phyloP scores from a whole-genome alignment of 2,113 vertebrate genomes.

The Tichodroma muraria region DNA sequence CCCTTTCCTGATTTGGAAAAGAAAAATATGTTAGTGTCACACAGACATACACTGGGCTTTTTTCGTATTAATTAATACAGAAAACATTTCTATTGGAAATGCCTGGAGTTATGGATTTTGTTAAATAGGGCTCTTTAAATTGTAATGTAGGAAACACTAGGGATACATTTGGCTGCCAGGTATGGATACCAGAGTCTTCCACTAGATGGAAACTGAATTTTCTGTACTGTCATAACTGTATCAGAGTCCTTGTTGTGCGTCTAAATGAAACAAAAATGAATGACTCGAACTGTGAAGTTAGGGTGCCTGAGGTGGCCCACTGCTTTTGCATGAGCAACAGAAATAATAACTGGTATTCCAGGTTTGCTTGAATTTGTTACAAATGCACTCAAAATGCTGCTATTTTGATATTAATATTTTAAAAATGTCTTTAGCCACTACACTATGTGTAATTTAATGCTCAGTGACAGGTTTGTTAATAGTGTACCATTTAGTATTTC shows the following conservation, averaged over 20 bases:
- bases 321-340: neutral
- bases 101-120: neutral
- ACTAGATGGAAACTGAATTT: neutral
- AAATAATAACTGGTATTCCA: neutral
- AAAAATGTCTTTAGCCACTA: neutral
- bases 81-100: neutral
- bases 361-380: neutral
- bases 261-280: neutral
- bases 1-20: neutral
- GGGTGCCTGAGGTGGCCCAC: neutral
- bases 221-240: neutral
- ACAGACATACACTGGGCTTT: rapidly evolving
- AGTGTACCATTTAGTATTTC: neutral
- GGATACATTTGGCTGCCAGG: neutral
- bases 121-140: neutral
- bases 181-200: neutral
- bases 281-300: neutral
- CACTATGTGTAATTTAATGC: neutral
- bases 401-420: neutral
- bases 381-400: neutral
- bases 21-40: neutral
- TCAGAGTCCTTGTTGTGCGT: neutral
- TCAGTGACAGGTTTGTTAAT: neutral
- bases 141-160: neutral
- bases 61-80: neutral